Evolutionary conservation across 64 coral and sea anemone species (phyloP).

Genomic region (Trachythela sp.): DNA sequence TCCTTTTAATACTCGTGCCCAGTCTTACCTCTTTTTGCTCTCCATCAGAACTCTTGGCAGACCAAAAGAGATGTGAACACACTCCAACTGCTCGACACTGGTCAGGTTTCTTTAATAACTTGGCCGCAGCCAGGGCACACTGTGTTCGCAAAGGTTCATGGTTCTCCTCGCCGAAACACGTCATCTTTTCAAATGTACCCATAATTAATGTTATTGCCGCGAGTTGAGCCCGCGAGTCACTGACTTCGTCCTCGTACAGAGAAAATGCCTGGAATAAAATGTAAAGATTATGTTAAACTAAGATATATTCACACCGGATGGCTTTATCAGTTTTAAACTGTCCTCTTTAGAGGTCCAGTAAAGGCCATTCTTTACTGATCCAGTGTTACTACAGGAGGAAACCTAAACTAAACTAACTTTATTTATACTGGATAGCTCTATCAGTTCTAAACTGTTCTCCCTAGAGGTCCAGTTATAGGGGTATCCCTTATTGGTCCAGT

Average conservation of each 20-base stretch:
- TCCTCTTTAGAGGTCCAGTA: too few relatives aligned
- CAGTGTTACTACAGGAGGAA: too few relatives aligned
- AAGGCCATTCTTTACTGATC: too few relatives aligned
- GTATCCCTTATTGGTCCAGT: too few relatives aligned
- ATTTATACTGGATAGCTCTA: too few relatives aligned
- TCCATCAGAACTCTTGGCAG: constrained; percentile 79
- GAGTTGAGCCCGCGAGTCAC: constrained; percentile 90
- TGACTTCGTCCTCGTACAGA: constrained; percentile 96
- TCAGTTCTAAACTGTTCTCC: too few relatives aligned
- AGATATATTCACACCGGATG: too few relatives aligned
- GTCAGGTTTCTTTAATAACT: constrained; percentile 91
- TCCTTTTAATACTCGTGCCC: neutral
- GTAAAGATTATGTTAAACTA: neutral
- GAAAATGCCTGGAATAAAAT: constrained; percentile 70
- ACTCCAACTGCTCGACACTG: constrained; percentile 90
- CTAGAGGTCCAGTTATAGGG: too few relatives aligned
- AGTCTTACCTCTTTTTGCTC: constrained; percentile 82
- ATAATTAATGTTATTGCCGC: constrained; percentile 92
- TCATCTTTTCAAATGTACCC: constrained; percentile 98
- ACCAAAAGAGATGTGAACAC: constrained; percentile 98
- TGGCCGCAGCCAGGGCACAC: constrained; percentile 87
- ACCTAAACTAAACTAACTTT: too few relatives aligned
- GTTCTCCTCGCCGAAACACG: constrained; percentile 95
- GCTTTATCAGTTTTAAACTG: too few relatives aligned
- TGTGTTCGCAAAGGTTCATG: constrained; percentile 90